Base-by-base conservation (phyloP, 2,888 invertebrate species). In the Lithophane socia region DNA sequence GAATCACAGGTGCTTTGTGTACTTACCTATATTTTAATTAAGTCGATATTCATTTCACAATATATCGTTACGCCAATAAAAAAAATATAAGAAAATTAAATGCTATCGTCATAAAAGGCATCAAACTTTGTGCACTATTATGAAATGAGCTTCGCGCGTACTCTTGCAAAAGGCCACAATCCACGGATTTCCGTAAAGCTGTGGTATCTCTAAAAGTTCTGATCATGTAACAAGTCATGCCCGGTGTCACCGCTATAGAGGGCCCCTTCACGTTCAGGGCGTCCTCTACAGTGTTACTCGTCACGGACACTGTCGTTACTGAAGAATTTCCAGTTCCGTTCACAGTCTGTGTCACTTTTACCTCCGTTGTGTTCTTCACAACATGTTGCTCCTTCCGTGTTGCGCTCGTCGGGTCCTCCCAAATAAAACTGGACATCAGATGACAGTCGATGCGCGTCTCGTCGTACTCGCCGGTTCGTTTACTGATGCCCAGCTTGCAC, bases 391-490 rank as follows among this genome's bases (percentile, higher is more conserved):
- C 79, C 60, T 83, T 80, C 37, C 49, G 75, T 16, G 76, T 13
- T n/a, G 24, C 24, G 12, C 60, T 71, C 24, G 60, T 12, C 37
- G 80, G 85, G 4, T 83, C 85, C 18, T 94, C 94, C 91, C 88
- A 91, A 79, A 94, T 94, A 76, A 93, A 94, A 81, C 94, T 94
- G 0, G 94, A 92, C 89, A 94, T 94, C 12, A 94, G 82, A 73
- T 89, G 91, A 79, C 94, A 94, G 60, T 94, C 92, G 24, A 94
- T 92, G 18, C 92, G 89, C 0, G 93, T 92, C 76, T 94, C 93
- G 60, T 94, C 94, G 58, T 92, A 94, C 72, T 93, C 93, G 0
- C 93, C 94, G 65, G 90, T 91, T 13, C 60, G 86, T 86, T 91
- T 93, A 49, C 84, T 90, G n/a, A 94, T 90, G 9, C 88, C 90